Evolutionary conservation across 2,797 vertebrate genomes (phyloP).

Genomic region (Austrolebias charrua): DNA sequence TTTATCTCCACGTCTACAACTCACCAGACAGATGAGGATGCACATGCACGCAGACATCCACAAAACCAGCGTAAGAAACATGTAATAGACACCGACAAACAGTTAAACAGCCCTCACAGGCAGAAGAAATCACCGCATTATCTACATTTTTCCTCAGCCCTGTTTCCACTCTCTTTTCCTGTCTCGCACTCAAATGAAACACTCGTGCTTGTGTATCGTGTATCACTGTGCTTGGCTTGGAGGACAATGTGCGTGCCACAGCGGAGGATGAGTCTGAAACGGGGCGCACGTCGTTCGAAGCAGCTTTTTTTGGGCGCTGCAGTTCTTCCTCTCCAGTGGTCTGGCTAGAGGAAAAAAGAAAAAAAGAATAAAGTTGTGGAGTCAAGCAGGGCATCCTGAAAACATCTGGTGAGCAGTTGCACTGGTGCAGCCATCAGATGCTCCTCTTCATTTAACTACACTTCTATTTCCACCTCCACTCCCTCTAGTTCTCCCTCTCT

Average conservation of each 20-base stretch:
- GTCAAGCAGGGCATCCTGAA: slow-evolving; percentile 51
- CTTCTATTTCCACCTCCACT: slow-evolving; percentile 24
- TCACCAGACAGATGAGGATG: slow-evolving; percentile 50
- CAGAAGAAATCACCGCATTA: slow-evolving; percentile 66
- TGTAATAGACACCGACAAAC: slow-evolving; percentile 68
- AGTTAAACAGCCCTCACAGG: slow-evolving; percentile 75
- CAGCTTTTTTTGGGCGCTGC: slow-evolving; percentile 43
- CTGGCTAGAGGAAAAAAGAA: slow-evolving; percentile 61
- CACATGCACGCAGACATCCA: slow-evolving; percentile 36
- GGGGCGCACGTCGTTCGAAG: slow-evolving; percentile 61
- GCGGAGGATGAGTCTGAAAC: slow-evolving; percentile 58
- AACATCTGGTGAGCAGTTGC: slow-evolving; percentile 85
- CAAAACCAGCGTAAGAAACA: slow-evolving; percentile 52
- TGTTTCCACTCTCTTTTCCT: slow-evolving; percentile 59
- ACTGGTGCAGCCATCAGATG: slow-evolving; percentile 68
- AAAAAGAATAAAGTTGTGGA: slow-evolving; percentile 41
- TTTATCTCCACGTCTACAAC: slow-evolving; percentile 64
- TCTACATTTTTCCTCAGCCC: slow-evolving; percentile 47
- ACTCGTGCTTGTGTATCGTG: slow-evolving; percentile 43
- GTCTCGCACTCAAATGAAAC: slow-evolving; percentile 53
- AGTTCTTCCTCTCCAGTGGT: slow-evolving; percentile 59
- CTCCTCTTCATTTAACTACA: slow-evolving; percentile 40
- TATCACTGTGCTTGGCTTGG: slow-evolving; percentile 41
- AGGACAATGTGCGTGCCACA: slow-evolving; percentile 51
- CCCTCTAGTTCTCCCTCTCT: slow-evolving; percentile 47